phyloP scores from a whole-genome alignment of 2,888 invertebrate species.

The Mimachlamys varia region DNA sequence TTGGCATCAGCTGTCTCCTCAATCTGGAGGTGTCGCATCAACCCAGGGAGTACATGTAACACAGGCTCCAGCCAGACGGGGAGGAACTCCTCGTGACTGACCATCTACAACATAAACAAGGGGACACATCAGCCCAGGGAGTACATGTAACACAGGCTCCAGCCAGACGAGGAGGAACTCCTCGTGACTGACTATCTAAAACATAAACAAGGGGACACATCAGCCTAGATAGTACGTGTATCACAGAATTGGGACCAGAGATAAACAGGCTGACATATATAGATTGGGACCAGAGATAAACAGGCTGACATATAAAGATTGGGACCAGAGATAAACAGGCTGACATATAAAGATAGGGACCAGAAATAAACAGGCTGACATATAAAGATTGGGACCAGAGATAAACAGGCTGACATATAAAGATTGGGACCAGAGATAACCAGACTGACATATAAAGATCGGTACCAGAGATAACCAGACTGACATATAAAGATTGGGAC shows the following conservation, averaged over 20 bases:
- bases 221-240: conserved; percentile 53
- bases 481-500: no score
- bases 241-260: neutral
- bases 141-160: conserved; percentile 49
- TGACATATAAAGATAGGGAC: neutral
- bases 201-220: neutral
- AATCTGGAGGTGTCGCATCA: conserved; percentile 53
- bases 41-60: conserved; percentile 51
- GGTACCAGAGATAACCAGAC: no score
- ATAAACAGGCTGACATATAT: neutral
- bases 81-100: conserved; percentile 50
- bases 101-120: conserved; percentile 53
- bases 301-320: no score
- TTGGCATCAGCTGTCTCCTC: conserved; percentile 63
- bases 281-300: no score
- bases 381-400: no score
- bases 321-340: no score
- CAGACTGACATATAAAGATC: no score
- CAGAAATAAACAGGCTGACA: neutral
- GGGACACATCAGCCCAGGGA: conserved; percentile 52
- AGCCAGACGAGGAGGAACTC: conserved; percentile 52
- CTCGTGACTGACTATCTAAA: neutral
- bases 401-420: no score
- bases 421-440: no score
- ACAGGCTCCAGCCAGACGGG: conserved; percentile 57